These are phyloP conservation scores for Lemur catta DNA, from an alignment of 2,797 vertebrate species.

Conservation along the genomic window DNA sequence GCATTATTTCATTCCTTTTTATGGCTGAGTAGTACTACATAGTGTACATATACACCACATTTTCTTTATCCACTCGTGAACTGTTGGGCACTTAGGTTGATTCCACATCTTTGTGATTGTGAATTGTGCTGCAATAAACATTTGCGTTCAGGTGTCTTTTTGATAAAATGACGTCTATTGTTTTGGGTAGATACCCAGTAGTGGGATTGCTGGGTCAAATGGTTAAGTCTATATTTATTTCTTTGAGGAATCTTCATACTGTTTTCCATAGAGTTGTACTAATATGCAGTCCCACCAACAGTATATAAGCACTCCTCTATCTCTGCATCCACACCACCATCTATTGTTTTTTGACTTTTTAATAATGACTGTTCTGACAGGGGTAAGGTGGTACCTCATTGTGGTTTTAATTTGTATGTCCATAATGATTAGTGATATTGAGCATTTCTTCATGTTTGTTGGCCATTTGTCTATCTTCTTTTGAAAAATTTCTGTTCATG, in stretches of 20 bases:
- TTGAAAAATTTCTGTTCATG: not conserved
- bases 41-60: not conserved
- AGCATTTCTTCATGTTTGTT: not conserved
- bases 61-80: not conserved
- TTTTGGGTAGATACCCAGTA: not conserved
- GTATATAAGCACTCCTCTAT: not conserved
- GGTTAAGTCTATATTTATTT: not conserved
- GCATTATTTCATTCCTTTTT: not conserved
- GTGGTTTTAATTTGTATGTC: not conserved
- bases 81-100: not conserved
- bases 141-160: not conserved
- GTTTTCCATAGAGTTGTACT: not conserved
- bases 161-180: not conserved
- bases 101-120: not conserved
- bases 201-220: not conserved
- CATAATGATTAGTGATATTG: not conserved
- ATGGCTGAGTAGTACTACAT: not conserved
- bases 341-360: not conserved
- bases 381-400: not conserved
- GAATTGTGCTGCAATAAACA: not conserved
- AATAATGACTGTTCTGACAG: not conserved
- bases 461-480: not conserved
- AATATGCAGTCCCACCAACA: not conserved
- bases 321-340: not conserved
- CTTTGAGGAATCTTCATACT: not conserved